Evolutionary conservation across 2,888 invertebrate genomes (phyloP).

Genomic region (Diaperis boleti): DNA sequence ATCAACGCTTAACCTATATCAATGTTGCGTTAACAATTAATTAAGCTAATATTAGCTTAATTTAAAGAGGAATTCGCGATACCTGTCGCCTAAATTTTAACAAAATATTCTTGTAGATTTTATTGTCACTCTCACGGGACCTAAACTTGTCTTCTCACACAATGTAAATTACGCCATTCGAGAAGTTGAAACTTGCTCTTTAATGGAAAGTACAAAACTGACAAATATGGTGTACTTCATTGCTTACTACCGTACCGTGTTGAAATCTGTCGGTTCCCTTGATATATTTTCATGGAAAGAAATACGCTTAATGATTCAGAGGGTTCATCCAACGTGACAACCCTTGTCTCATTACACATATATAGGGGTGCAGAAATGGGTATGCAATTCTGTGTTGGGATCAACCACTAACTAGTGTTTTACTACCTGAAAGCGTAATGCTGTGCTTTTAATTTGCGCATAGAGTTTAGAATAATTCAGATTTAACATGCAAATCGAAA

Average conservation of each 20-base stretch:
- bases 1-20: slow-evolving; percentile 42
- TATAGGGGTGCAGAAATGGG: slow-evolving; percentile 26
- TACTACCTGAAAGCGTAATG: slow-evolving; percentile 22
- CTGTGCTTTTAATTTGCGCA: slow-evolving; percentile 25
- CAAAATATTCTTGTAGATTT: slow-evolving; percentile 4
- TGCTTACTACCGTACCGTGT: background rate
- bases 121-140: slow-evolving; percentile 7
- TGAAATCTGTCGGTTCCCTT: slow-evolving; percentile 4
- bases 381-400: slow-evolving; percentile 23
- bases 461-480: slow-evolving; percentile 28
- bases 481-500: slow-evolving; percentile 31
- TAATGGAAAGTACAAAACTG: slow-evolving; percentile 2
- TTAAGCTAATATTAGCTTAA: slow-evolving; percentile 40
- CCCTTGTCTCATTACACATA: slow-evolving; percentile 39
- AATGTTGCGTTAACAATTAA: slow-evolving; percentile 38
- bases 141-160: background rate
- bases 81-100: background rate
- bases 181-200: slow-evolving; percentile 11
- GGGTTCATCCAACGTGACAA: slow-evolving; percentile 26
- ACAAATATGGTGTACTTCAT: slow-evolving; percentile 11
- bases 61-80: slow-evolving; percentile 18
- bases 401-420: slow-evolving; percentile 35
- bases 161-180: slow-evolving; percentile 7
- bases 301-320: slow-evolving; percentile 33
- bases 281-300: slow-evolving; percentile 24